phyloP scores from a whole-genome alignment of 2,888 invertebrate genomes.

The Spisula subtruncata region DNA sequence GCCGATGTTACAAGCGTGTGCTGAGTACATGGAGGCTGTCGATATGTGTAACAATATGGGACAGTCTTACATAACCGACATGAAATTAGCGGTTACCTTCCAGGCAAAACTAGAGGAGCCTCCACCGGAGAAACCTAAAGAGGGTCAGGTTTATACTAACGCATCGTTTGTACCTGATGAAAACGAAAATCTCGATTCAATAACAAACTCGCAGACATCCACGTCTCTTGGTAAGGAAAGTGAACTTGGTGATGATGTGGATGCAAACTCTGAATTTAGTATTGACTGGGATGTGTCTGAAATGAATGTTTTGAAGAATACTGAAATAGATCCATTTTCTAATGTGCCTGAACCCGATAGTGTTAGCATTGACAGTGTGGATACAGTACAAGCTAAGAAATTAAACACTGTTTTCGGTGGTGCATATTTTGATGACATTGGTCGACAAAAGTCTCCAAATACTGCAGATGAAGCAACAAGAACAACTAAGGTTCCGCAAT shows the following conservation, averaged over 20 bases:
- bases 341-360: constrained; percentile 47
- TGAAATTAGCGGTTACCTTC: constrained; percentile 72
- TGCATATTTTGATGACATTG: constrained; percentile 26
- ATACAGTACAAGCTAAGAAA: constrained; percentile 45
- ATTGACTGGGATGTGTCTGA: constrained; percentile 66
- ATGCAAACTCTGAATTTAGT: constrained; percentile 69
- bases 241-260: constrained; percentile 65
- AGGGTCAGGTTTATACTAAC: constrained; percentile 44
- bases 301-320: neutral
- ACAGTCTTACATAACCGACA: constrained; percentile 67
- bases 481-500: neutral
- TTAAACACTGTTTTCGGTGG: constrained; percentile 55
- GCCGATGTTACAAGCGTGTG: constrained; percentile 61
- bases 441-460: neutral
- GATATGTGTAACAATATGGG: constrained; percentile 64
- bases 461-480: neutral
- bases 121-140: neutral
- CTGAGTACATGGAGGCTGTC: constrained; percentile 65
- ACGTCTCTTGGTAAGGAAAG: constrained; percentile 55
- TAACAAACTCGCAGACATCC: constrained; percentile 62
- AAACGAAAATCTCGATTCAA: constrained; percentile 52
- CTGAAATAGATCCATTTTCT: neutral
- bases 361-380: constrained; percentile 61
- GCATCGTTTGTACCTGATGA: constrained; percentile 56
- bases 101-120: constrained; percentile 37